phyloP scores from a whole-genome alignment of 2,888 invertebrate genomes.

The Ichneumoninae sp. region DNA sequence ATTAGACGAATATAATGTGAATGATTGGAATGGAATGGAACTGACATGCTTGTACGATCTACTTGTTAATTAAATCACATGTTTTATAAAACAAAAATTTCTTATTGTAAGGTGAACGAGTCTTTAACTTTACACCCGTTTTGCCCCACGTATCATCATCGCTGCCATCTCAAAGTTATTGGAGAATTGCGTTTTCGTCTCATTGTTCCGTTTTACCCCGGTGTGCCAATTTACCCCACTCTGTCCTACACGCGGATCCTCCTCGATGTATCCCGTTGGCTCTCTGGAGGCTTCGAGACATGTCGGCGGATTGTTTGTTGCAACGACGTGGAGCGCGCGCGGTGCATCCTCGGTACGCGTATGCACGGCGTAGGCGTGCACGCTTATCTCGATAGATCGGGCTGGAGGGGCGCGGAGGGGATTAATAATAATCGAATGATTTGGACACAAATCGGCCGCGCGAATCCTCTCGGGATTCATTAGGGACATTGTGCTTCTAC shows the following conservation, averaged over 20 bases:
- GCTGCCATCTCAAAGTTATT: too few species aligned
- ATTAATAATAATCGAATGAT: not conserved
- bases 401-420: not conserved
- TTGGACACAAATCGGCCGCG: not conserved
- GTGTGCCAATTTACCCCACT: too few species aligned
- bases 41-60: too few species aligned
- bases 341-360: not conserved
- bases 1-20: too few species aligned
- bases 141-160: too few species aligned
- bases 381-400: not conserved
- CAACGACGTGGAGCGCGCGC: not conserved
- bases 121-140: too few species aligned
- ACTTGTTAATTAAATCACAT: too few species aligned
- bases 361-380: not conserved
- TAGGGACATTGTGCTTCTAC: not conserved
- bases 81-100: too few species aligned
- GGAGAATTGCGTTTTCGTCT: too few species aligned
- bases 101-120: too few species aligned
- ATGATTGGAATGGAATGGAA: too few species aligned
- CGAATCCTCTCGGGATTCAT: not conserved
- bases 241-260: not conserved
- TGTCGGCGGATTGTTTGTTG: constrained; percentile 27
- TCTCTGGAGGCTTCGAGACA: constrained; percentile 17
- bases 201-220: too few species aligned
- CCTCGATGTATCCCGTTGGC: constrained; percentile 12